phyloP scores from a whole-genome alignment of 2,797 vertebrate genomes.

The Acanthurus leucopareius region DNA sequence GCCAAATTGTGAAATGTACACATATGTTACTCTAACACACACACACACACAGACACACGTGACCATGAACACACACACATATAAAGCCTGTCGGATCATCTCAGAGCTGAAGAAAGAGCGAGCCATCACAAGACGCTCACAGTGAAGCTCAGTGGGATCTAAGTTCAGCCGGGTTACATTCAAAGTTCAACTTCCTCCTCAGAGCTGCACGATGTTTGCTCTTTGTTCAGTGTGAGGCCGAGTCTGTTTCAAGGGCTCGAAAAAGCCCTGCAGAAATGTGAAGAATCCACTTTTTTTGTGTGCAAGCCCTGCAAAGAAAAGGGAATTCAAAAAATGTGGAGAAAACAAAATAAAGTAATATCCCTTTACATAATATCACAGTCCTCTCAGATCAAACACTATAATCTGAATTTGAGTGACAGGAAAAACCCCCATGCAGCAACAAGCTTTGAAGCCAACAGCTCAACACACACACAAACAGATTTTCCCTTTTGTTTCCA shows the following conservation, averaged over 20 bases:
- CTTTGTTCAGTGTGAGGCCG: background rate
- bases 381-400: background rate
- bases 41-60: constrained; percentile 20
- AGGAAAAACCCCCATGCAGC: background rate
- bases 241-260: background rate
- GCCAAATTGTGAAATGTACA: constrained; percentile 8
- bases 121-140: constrained; percentile 6
- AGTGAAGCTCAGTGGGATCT: background rate
- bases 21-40: background rate
- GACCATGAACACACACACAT: background rate
- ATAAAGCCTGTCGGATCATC: constrained; percentile 12
- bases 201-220: background rate
- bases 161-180: constrained; percentile 37
- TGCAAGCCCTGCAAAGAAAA: background rate
- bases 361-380: constrained; percentile 14
- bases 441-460: background rate
- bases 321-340: background rate
- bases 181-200: constrained; percentile 24
- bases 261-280: background rate
- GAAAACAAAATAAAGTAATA: background rate
- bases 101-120: constrained; percentile 20
- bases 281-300: background rate
- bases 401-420: background rate
- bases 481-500: background rate
- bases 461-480: background rate